Conservation (phyloP, 2,797 vertebrate species). For the Myotis pilosus region DNA sequence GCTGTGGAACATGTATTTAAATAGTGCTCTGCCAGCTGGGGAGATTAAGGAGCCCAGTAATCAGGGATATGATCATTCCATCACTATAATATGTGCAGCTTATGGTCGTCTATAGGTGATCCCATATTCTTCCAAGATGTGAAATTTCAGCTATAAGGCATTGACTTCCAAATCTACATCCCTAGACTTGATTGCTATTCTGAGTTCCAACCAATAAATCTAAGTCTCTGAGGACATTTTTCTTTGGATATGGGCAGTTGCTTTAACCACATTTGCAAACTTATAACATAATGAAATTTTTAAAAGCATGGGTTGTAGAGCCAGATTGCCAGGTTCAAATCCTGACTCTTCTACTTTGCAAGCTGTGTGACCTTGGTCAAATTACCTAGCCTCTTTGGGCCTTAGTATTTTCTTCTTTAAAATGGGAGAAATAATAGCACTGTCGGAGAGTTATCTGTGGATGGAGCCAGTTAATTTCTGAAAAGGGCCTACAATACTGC, state of each 20-base stretch:
- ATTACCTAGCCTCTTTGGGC: not conserved
- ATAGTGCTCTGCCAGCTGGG: not conserved
- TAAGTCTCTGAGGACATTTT: not conserved
- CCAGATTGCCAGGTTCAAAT: not conserved
- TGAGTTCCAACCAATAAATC: not conserved
- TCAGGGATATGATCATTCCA: not conserved
- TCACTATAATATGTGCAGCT: not conserved
- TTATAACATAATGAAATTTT: not conserved
- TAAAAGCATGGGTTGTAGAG: not conserved
- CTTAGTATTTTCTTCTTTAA: not conserved
- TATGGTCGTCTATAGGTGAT: not conserved
- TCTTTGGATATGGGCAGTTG: not conserved
- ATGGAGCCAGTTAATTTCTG: not conserved
- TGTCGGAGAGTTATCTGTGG: not conserved
- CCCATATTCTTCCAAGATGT: not conserved
- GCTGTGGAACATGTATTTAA: not conserved
- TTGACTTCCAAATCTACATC: not conserved
- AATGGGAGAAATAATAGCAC: not conserved
- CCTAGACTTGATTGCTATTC: not conserved
- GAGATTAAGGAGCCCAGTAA: not conserved
- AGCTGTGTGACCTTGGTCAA: not conserved
- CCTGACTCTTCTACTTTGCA: not conserved
- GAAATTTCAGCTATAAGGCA: not conserved
- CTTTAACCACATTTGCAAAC: not conserved
- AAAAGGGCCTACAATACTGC: not conserved